A percentile compares a stretch with the other conserved stretches of the same genome.
phyloP scores from a whole-genome alignment of 2,797 vertebrate species.

The Galago senegalensis region DNA sequence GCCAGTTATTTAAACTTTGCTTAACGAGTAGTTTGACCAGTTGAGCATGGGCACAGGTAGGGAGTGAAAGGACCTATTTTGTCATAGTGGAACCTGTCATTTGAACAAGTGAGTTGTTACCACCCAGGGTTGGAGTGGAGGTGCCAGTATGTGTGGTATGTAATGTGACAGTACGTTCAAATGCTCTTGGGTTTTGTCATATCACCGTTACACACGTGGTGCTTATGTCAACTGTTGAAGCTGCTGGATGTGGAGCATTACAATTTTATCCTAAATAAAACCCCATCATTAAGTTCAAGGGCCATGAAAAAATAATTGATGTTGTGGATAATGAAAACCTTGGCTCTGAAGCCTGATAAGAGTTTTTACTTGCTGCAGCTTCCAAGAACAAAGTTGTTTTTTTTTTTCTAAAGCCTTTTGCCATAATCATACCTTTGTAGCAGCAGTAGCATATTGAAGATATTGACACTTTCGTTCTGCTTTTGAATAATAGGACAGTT shows the following conservation, averaged over 20 bases:
- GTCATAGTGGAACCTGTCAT: slow-evolving; percentile 29
- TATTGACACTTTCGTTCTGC: slow-evolving; percentile 44
- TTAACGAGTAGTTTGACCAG: slow-evolving; percentile 39
- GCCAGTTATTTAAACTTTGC: slow-evolving; percentile 51
- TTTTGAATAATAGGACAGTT: slow-evolving; percentile 56
- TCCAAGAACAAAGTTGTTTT: not conserved
- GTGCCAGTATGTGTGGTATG: not conserved
- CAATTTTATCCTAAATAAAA: slow-evolving; percentile 37
- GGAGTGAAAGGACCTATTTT: slow-evolving; percentile 28
- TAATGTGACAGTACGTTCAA: not conserved
- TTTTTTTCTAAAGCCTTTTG: not conserved
- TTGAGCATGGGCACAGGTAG: slow-evolving; percentile 53
- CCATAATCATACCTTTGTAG: slow-evolving; percentile 18
- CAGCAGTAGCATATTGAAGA: not conserved
- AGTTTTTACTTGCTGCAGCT: not conserved
- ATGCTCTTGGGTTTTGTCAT: not conserved
- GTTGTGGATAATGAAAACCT: not conserved
- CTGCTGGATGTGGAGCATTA: not conserved
- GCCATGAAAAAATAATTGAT: slow-evolving; percentile 33
- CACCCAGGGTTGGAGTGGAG: not conserved
- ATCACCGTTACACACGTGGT: not conserved
- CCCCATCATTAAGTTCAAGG: not conserved
- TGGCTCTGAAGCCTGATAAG: not conserved
- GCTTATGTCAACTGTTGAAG: slow-evolving; percentile 11
- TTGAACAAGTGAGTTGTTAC: slow-evolving; percentile 34